Base-by-base conservation (phyloP, 1,140 invertebrate species). In the Drosophila tristis region DNA sequence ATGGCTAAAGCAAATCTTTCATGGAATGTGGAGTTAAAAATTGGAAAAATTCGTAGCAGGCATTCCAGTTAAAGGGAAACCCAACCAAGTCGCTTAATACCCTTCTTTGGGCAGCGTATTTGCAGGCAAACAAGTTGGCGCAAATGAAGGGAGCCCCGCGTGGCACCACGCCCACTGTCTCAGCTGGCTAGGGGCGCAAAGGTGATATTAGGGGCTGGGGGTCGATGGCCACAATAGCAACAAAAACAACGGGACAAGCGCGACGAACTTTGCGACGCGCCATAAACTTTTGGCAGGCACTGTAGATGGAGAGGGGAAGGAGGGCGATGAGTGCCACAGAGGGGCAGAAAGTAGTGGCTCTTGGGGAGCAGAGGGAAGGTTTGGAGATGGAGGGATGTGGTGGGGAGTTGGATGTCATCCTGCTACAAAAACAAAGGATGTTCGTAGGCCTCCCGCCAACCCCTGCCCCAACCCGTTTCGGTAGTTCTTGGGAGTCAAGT, bases 101-200 rank as follows among this genome's bases (percentile, higher is more conserved):
- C 11, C 35, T 81, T 85, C 86, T 78, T 74, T 78, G 70, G 78
- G 78, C 78, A 86, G 86, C 74, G 71, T 51, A 67, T 64, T 50
- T 65, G 78, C 77, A 81, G 80, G 86, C 81, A 78, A 86, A 81
- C 81, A 81, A 86, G 78, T 86, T 71, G 82, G 78, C 71, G 78
- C 72, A 74, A 74, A 80, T 85, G 55, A 20, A 56, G 54, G 54
- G n/a, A 42, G 42, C 23, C 51, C 23, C 9, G 25, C 50, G 48
- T 23, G 23, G 2, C 4, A 23, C 74, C 80, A 84, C 80, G 76
- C 80, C 80, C 75, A 61, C 49, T 31, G 20, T 13, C 31, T 48
- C 15, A 42, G 8, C 8, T 23, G 15, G 15, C 11, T 16, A 7
- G 56, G 45, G 20, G 42, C 5, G 1, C n/a, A 2, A 8, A 20